These are phyloP conservation scores for Neolamprologus hecqui DNA, from an alignment of 2,113 vertebrate species.

Conservation along the genomic window DNA sequence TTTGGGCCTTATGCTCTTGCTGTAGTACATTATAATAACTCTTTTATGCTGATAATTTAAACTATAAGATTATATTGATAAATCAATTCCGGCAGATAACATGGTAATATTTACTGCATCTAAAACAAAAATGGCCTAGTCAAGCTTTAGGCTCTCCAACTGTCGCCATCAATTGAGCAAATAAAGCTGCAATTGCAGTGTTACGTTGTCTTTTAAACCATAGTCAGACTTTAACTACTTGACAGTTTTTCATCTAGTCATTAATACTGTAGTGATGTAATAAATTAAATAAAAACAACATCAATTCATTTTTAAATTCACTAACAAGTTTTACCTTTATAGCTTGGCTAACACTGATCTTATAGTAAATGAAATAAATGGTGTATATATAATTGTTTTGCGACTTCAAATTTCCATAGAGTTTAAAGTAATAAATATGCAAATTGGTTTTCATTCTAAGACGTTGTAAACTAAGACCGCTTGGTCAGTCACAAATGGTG, in stretches of 20 bases:
- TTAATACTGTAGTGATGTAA: not conserved
- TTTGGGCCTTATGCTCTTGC: not conserved
- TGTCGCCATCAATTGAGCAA: not conserved
- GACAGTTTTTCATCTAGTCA: not conserved
- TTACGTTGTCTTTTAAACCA: not conserved
- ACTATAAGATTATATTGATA: not conserved
- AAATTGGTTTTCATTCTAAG: not conserved
- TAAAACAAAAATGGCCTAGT: not conserved
- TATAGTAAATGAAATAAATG: not conserved
- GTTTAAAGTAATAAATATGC: not conserved
- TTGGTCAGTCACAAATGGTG: constrained; percentile 19
- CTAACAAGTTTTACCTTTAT: not conserved
- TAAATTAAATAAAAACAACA: not conserved
- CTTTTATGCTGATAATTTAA: not conserved
- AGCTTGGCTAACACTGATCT: not conserved
- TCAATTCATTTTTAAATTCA: not conserved
- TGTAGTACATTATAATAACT: not conserved
- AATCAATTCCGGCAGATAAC: not conserved
- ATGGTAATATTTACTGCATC: not conserved
- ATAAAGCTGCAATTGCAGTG: not conserved
- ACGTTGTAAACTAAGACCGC: not conserved
- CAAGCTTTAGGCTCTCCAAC: not conserved
- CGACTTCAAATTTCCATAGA: not conserved
- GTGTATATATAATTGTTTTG: not conserved
- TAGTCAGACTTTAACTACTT: not conserved